A percentile compares a stretch with the other conserved stretches of the same genome.
phyloP scores from a whole-genome alignment of 1,140 invertebrate genomes.

The Holotrichia oblita region DNA sequence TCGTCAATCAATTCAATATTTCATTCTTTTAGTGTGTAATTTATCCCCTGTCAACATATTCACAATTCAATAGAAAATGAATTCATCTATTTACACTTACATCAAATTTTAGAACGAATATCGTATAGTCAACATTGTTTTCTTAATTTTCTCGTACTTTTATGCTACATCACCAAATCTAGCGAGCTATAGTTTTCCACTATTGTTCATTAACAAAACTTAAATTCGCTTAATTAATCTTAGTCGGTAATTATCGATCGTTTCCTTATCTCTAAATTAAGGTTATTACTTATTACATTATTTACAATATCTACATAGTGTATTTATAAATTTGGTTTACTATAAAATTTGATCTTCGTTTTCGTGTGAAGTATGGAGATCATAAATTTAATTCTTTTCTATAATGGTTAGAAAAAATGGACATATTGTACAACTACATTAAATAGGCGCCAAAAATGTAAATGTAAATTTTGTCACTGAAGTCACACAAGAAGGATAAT shows the following conservation, averaged over 20 bases:
- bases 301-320: background rate
- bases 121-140: background rate
- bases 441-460: too few species aligned
- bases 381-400: too few species aligned
- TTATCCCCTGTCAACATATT: background rate
- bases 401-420: too few species aligned
- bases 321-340: background rate
- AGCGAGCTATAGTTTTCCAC: background rate
- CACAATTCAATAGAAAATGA: background rate
- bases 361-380: background rate
- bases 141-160: background rate
- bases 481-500: too few species aligned
- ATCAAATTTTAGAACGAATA: background rate
- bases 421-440: too few species aligned
- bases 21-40: background rate
- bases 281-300: background rate
- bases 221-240: background rate
- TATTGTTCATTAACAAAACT: constrained; percentile 7
- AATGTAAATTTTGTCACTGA: too few species aligned
- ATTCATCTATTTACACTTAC: background rate
- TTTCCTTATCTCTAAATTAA: background rate
- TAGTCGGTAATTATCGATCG: background rate
- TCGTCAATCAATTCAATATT: background rate
- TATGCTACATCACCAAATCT: background rate
- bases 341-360: background rate